Conservation (phyloP, 2,797 vertebrate species). For the Hippoglossus hippoglossus region DNA sequence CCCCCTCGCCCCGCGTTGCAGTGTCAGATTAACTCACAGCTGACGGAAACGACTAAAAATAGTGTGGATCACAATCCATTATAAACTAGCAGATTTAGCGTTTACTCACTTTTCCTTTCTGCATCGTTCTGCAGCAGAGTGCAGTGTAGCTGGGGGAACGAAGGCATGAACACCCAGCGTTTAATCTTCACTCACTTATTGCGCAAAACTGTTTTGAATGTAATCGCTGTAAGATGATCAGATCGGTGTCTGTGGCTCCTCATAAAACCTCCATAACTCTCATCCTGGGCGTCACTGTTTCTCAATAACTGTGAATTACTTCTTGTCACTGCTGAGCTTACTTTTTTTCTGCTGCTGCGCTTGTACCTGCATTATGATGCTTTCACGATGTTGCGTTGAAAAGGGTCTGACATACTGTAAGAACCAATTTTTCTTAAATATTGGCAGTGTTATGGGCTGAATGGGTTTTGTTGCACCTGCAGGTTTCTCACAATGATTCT, state of each 20-base stretch:
- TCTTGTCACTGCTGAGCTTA: neutral
- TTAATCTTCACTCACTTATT: neutral
- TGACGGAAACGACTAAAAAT: constrained; percentile 42
- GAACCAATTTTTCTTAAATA: neutral
- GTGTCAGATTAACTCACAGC: constrained; percentile 35
- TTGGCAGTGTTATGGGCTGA: neutral
- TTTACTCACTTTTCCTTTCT: neutral
- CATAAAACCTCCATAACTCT: neutral
- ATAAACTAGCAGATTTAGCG: constrained; percentile 44
- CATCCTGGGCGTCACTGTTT: neutral
- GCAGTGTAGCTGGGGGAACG: neutral
- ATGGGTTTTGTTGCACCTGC: neutral
- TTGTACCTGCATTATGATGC: neutral
- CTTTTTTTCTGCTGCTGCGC: neutral
- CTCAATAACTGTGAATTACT: constrained; percentile 11
- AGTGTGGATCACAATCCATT: constrained; percentile 39
- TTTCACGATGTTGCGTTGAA: constrained; percentile 13
- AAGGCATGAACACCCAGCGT: neutral
- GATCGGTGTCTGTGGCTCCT: neutral
- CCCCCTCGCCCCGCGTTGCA: neutral
- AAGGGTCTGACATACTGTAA: neutral
- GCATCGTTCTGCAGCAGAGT: neutral
- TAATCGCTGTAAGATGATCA: neutral
- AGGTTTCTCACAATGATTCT: constrained; percentile 1
- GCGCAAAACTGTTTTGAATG: neutral